Conservation (phyloP, 2,888 invertebrate species). For the Abrostola triplasia region DNA sequence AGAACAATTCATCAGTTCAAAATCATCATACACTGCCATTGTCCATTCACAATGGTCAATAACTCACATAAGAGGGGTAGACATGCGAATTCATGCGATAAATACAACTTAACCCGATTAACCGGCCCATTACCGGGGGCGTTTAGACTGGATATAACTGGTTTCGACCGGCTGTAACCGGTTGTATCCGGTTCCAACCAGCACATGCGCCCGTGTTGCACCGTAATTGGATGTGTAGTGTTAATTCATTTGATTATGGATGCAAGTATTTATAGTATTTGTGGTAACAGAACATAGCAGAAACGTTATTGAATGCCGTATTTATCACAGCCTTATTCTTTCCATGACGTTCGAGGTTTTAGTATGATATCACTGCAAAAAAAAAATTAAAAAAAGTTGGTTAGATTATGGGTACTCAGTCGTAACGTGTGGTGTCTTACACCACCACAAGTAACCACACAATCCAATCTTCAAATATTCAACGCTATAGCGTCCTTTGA, state of each 20-base stretch:
- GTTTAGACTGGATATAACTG: constrained; percentile 58
- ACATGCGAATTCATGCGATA: constrained; percentile 52
- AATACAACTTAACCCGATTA: constrained; percentile 58
- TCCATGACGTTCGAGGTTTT: too few species aligned
- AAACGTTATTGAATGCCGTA: too few species aligned
- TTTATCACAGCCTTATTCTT: too few species aligned
- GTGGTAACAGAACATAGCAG: neutral
- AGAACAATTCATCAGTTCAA: constrained; percentile 29
- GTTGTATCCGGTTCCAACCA: constrained; percentile 35
- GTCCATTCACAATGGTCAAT: constrained; percentile 39
- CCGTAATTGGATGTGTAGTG: constrained; percentile 47
- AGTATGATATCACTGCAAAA: too few species aligned
- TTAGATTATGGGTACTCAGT: too few species aligned
- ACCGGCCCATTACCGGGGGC: constrained; percentile 55
- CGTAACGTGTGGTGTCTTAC: too few species aligned
- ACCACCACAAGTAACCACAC: too few species aligned
- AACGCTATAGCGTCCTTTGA: too few species aligned
- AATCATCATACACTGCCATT: constrained; percentile 34
- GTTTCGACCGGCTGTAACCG: constrained; percentile 55
- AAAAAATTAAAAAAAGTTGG: too few species aligned
- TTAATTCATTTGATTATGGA: constrained; percentile 46
- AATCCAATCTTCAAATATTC: too few species aligned
- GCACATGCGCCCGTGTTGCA: constrained; percentile 49
- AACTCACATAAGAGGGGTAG: constrained; percentile 38
- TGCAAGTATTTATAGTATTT: constrained; percentile 19